Evolutionary conservation across 2,113 vertebrate genomes (phyloP).

Genomic region (Elephas maximus): DNA sequence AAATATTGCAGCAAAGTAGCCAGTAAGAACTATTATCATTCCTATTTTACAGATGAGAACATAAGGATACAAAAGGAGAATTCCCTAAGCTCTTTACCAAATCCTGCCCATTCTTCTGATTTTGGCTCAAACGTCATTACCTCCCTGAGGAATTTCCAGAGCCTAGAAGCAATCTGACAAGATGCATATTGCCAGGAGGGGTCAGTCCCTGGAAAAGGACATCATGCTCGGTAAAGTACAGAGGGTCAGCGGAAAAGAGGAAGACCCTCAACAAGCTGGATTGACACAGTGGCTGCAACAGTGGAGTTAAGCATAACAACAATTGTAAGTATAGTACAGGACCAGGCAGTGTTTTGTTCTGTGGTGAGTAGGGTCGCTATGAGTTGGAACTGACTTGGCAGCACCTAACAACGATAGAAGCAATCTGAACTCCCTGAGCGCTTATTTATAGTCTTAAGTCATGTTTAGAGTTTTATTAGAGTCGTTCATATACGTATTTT

Average conservation of each 20-base stretch:
- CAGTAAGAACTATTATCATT: background rate
- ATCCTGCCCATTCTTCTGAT: background rate
- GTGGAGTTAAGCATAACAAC: too few relatives aligned
- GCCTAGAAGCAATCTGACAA: background rate
- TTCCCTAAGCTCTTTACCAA: background rate
- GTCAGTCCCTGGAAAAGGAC: too few relatives aligned
- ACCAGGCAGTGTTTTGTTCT: too few relatives aligned
- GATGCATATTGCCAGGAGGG: too few relatives aligned
- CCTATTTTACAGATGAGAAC: slow-evolving; percentile 28
- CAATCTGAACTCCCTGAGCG: background rate
- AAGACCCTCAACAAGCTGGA: too few relatives aligned
- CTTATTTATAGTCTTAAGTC: background rate
- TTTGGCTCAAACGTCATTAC: background rate
- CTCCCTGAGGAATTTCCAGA: slow-evolving; percentile 38
- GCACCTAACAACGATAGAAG: background rate
- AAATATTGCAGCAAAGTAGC: background rate
- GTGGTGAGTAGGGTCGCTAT: too few relatives aligned
- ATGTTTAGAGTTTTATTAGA: slow-evolving; percentile 14
- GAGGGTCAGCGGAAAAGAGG: too few relatives aligned
- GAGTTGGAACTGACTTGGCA: too few relatives aligned
- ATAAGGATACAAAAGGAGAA: slow-evolving; percentile 14
- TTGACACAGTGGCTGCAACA: too few relatives aligned
- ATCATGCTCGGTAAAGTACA: too few relatives aligned
- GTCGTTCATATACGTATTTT: slow-evolving; percentile 28
- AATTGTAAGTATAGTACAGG: too few relatives aligned